Base-by-base conservation (phyloP, 1,140 invertebrate genomes). In the Leptestheria dahalacensis region DNA sequence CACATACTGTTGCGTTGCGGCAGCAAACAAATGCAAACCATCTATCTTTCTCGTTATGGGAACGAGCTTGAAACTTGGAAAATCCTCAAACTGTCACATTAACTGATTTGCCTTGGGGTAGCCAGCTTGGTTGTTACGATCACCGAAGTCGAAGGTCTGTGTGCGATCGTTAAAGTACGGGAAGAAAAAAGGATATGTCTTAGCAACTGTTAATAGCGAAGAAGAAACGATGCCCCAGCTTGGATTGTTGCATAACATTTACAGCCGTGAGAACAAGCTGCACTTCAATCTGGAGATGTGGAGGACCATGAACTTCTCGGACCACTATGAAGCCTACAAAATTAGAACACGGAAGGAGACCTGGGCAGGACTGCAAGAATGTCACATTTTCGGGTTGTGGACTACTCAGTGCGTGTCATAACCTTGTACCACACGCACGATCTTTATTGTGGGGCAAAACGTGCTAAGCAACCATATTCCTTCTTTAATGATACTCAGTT, bases 21-120 rank as follows among this genome's bases (percentile, higher is more conserved):
- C 54, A 61, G 23, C 60, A 61, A 57, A 33, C n/a, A 57, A 25
- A 41, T 28, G 15, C 28, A 60, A 46, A 25, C 54, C 48, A 52
- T 1, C 15, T 51, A 59, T n/a, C 3, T 57, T 41, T 41, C 6
- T 15, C 33, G 33, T 6, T 41, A 41, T 15, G 33, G 33, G 6
- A 41, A 41, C 6, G 33, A 41, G 6, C 6, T 6, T 41, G 33
- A 15, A 41, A 41, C 15, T 41, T 9, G 6, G 33, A 6, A 41
- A 41, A 15, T 41, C 33, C 6, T 15, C 6, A 41, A 41, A n/a
- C n/a, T n/a, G n/a, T n/a, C n/a, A n/a, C n/a, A n/a, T n/a, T n/a
- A n/a, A n/a, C n/a, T n/a, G n/a, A n/a, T n/a, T n/a, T n/a, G n/a
- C n/a, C n/a, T n/a, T n/a, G 33, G 15, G 15, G 33, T 9, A 15